Base-by-base conservation (phyloP, 2,113 vertebrate species). In the Equus przewalskii region DNA sequence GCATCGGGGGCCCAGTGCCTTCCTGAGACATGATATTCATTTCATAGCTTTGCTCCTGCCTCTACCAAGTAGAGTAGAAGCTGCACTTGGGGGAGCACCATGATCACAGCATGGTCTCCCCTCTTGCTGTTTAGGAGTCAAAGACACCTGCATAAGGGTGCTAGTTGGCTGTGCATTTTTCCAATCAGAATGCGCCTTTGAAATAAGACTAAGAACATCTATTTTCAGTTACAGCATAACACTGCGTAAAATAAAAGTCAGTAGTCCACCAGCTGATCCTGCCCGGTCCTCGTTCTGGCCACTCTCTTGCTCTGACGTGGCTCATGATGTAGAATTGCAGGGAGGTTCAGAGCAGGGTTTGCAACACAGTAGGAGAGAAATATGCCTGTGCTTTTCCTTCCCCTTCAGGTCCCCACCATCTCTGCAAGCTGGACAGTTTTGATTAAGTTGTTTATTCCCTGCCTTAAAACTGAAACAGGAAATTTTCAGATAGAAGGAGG, bases 391-490 rank as follows among this genome's bases (percentile, higher is more conserved):
- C 44, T 30, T 81, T 80, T 41, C 56, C 13, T 65, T 89, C 36
- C 44, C 41, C 30, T 44, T 44, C 8, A 0, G 26, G 88, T 60
- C 28, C 15, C 41, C 46, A 26, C 76, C 44, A 2, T 72, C 70
- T 91, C 85, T 67, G 26, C 36, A 86, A 70, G 67, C 33, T 36
- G 80, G 46, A 72, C 60, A 7, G 10, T 36, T 83, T 96, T 44
- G 26, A 82, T 96, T 33, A 54, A 79, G 36, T 91, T 96, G 78
- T 96, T 86, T 97, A 75, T 92, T n/a, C 49, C 65, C 75, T 90
- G 70, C 80, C 92, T 92, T 94, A 80, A 92, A 97, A 93, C 64
- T 19, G 81, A 91, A 94, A 96, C 87, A 92, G 92, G 95, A 94
- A 75, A 13, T 89, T n/a, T 62, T 87, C 72, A 56, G 80, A 76